A percentile compares a stretch with the other conserved stretches of the same genome.
Conservation (phyloP, 2,888 invertebrate species). For the Idaea aversata region DNA sequence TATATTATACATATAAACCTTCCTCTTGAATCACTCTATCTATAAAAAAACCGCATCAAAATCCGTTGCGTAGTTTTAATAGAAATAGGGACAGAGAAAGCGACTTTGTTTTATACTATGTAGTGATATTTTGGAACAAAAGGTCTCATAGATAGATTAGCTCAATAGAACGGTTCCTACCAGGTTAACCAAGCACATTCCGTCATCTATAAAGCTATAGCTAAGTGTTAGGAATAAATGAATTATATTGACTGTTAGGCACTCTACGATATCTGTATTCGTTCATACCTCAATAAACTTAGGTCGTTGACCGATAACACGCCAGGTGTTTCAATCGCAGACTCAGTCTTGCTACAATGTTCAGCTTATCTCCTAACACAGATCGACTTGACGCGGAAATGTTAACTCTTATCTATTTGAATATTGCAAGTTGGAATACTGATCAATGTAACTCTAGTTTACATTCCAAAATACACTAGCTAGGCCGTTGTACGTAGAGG, state of each 20-base stretch:
- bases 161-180: not conserved
- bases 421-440: constrained; percentile 17
- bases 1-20: no score
- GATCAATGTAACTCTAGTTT: not conserved
- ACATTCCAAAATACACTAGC: not conserved
- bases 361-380: constrained; percentile 45
- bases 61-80: no score
- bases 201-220: no score
- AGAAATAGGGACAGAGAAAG: no score
- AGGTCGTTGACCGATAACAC: constrained; percentile 1
- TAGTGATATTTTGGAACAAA: not conserved
- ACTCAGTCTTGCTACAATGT: not conserved
- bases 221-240: not conserved
- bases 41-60: no score
- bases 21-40: no score
- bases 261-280: not conserved
- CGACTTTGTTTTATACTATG: no score
- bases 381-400: constrained; percentile 55
- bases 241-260: not conserved
- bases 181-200: not conserved
- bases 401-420: constrained; percentile 42
- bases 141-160: not conserved
- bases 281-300: constrained; percentile 2
- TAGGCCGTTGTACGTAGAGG: not conserved
- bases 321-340: not conserved